Conservation (phyloP, 1,140 invertebrate genomes). For the Conopomorpha cramerella region DNA sequence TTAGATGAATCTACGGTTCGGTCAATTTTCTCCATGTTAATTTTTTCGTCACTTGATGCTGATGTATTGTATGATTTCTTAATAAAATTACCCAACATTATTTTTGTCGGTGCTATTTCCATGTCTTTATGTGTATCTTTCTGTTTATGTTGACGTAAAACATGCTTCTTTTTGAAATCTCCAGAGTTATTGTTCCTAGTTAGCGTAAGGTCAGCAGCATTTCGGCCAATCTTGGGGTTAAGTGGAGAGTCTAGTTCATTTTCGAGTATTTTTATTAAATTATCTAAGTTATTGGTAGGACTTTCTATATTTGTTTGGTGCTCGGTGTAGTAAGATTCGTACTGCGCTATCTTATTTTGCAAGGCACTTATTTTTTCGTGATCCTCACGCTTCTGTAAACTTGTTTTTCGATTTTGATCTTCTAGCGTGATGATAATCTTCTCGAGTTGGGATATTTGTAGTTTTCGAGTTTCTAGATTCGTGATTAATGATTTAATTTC, state of each 20-base stretch:
- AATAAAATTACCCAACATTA: too few species aligned
- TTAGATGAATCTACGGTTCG: too few species aligned
- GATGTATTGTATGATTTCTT: too few species aligned
- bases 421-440: constrained; percentile 39
- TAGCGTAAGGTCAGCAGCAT: too few species aligned
- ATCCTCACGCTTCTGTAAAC: constrained; percentile 21
- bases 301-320: constrained; percentile 12
- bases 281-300: too few species aligned
- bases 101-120: too few species aligned
- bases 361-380: constrained; percentile 22
- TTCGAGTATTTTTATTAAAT: constrained; percentile 38
- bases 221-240: constrained; percentile 12
- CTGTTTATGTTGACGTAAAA: too few species aligned
- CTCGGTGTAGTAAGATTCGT: constrained; percentile 12
- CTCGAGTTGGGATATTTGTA: constrained; percentile 35
- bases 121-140: too few species aligned
- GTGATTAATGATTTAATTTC: constrained; percentile 26
- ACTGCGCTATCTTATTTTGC: constrained; percentile 21
- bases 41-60: too few species aligned
- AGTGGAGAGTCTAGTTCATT: constrained; percentile 30
- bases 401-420: constrained; percentile 23
- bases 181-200: too few species aligned
- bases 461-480: constrained; percentile 28
- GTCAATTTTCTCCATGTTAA: too few species aligned
- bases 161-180: too few species aligned